phyloP scores from a whole-genome alignment of 2,113 vertebrate genomes.

The Eleginops maclovinus region DNA sequence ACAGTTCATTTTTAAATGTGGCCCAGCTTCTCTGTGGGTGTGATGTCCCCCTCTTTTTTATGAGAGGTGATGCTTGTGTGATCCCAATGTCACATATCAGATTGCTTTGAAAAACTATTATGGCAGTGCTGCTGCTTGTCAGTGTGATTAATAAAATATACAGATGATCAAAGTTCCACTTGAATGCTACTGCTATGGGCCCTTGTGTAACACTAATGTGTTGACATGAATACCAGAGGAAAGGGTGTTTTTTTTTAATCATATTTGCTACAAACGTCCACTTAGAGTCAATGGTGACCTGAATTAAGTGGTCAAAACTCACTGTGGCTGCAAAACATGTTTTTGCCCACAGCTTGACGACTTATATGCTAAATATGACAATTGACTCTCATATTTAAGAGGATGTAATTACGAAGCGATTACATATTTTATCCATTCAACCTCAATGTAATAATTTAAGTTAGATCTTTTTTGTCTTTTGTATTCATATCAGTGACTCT shows the following conservation, averaged over 20 bases:
- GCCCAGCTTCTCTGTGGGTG: constrained; percentile 2
- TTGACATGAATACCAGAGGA: constrained; percentile 20
- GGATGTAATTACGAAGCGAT: too few relatives aligned
- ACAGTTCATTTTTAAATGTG: constrained; percentile 6
- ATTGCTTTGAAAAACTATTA: constrained; percentile 40
- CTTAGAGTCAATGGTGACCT: too few relatives aligned
- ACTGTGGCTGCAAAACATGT: too few relatives aligned
- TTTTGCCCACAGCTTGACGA: too few relatives aligned
- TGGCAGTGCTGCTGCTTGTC: constrained; percentile 30
- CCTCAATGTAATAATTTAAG: background rate
- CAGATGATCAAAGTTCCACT: constrained; percentile 55
- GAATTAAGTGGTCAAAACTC: too few relatives aligned
- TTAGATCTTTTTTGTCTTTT: background rate
- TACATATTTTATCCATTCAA: too few relatives aligned
- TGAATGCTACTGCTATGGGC: constrained; percentile 45
- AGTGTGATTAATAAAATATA: constrained; percentile 45
- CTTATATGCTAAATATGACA: too few relatives aligned
- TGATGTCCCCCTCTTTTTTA: constrained; percentile 22
- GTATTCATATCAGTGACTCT: constrained; percentile 5
- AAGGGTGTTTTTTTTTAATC: background rate
- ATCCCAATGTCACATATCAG: constrained; percentile 55
- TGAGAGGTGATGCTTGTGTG: constrained; percentile 38
- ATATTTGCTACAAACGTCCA: background rate
- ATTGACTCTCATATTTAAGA: too few relatives aligned
- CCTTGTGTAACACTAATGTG: constrained; percentile 45